Evolutionary conservation across 2,888 invertebrate species (phyloP).

Genomic region (Gerris lacustris): DNA sequence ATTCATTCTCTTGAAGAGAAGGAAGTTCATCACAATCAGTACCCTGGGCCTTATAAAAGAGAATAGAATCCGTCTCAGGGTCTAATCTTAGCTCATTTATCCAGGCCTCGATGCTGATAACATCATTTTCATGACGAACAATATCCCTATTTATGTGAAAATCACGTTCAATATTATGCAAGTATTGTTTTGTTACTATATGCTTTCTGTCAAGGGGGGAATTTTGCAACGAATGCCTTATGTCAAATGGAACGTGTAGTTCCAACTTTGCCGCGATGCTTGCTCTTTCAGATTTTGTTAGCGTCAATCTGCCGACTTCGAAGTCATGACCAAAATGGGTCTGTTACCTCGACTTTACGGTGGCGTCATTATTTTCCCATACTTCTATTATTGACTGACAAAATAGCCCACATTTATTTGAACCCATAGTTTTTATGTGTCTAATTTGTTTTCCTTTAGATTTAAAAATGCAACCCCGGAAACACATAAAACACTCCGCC

Average conservation of each 20-base stretch:
- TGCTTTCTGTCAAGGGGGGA: neutral
- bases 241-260: neutral
- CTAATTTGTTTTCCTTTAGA: neutral
- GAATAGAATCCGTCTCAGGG: neutral
- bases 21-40: neutral
- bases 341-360: neutral
- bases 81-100: neutral
- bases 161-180: conserved; percentile 10
- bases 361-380: neutral
- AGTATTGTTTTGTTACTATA: conserved; percentile 8
- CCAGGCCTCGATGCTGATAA: conserved; percentile 9
- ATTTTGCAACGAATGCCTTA: neutral
- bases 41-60: neutral
- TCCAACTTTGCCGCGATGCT: conserved; percentile 8
- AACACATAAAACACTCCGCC: conserved; percentile 13
- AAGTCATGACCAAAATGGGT: conserved; percentile 15
- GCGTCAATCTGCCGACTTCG: neutral
- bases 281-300: conserved; percentile 10
- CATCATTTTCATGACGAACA: neutral
- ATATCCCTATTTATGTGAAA: neutral
- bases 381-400: conserved; percentile 14
- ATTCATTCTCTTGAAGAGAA: neutral
- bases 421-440: conserved; percentile 1
- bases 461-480: conserved; percentile 9
- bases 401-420: conserved; percentile 9